Base-by-base conservation (phyloP, 2,113 vertebrate species). In the Pachyramphus minor region DNA sequence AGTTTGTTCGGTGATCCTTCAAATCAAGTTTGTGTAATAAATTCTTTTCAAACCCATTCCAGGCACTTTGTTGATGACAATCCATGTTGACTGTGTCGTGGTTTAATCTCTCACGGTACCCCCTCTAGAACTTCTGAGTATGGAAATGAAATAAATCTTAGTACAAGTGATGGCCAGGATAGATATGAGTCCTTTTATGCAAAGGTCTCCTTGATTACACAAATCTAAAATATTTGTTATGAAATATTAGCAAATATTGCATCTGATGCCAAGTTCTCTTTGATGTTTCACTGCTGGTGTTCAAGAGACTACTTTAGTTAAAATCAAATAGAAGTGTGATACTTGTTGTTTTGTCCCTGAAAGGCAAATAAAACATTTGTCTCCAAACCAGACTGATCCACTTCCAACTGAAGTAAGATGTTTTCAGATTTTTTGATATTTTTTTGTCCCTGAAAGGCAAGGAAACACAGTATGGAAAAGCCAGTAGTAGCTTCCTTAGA, bases 161-260 rank as follows among this genome's bases (percentile, higher is more conserved):
- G 45, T 64, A 49, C 25, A 80, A 64, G 80, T 92, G 85, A 92
- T 95, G 66, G 92, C 42, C 76, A 64, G 18, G 31, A 27, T 53
- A 95, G 52, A 66, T 81, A 95, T 74, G 37, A 93, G 14, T 8
- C 37, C 10, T 72, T 89, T 88, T 75, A 95, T 91, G 73, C 15
- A 82, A 89, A 91, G 68, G 25, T 92, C 37, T 82, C 33, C 31
- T 90, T 94, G 74, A 91, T 90, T 93, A 84, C 20, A 82, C 13
- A 55, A 25, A 63, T 56, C 62, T 90, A 89, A 82, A 94, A 77
- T 94, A 84, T 91, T 90, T 94, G 39, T 71, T 88, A 76, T 84
- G 73, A 88, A 94, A 90, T 79, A 82, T 64, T 78, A 35, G 45
- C 62, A 87, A 90, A 88, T 71, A 84, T 56, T 78, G 13, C 35